phyloP scores from a whole-genome alignment of 2,113 vertebrate species.

The Varanus salvator region DNA sequence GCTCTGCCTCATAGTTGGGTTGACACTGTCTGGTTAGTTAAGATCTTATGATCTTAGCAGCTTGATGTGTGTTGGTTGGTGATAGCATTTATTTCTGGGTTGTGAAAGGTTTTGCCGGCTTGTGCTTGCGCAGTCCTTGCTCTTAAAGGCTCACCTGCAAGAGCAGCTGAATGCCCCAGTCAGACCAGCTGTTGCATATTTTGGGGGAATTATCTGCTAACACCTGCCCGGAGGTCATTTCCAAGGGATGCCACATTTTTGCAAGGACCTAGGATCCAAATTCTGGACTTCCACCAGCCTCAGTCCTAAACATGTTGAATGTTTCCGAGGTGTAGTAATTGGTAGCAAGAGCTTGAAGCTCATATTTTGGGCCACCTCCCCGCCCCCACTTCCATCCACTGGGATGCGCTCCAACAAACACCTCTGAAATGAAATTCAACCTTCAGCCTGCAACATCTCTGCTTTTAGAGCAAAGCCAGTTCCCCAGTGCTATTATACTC shows the following conservation, averaged over 20 bases:
- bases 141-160: background rate
- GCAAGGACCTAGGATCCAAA: too few relatives aligned
- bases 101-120: background rate
- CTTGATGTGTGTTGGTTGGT: background rate
- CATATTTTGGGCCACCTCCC: too few relatives aligned
- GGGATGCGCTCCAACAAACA: too few relatives aligned
- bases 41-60: background rate
- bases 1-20: too few relatives aligned
- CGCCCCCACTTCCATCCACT: too few relatives aligned
- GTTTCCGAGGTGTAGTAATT: too few relatives aligned
- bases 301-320: too few relatives aligned
- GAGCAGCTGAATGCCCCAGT: background rate
- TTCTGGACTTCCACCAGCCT: too few relatives aligned
- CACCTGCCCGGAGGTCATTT: background rate
- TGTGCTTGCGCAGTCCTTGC: background rate
- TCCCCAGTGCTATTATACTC: background rate
- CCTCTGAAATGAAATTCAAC: too few relatives aligned
- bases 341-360: too few relatives aligned
- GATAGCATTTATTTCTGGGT: background rate
- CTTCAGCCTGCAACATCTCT: background rate
- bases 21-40: background rate
- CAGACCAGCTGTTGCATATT: background rate
- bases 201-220: background rate
- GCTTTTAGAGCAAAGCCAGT: background rate
- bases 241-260: background rate